Evolutionary conservation across 2,888 invertebrate species (phyloP).

Genomic region (Morinoia aosen): DNA sequence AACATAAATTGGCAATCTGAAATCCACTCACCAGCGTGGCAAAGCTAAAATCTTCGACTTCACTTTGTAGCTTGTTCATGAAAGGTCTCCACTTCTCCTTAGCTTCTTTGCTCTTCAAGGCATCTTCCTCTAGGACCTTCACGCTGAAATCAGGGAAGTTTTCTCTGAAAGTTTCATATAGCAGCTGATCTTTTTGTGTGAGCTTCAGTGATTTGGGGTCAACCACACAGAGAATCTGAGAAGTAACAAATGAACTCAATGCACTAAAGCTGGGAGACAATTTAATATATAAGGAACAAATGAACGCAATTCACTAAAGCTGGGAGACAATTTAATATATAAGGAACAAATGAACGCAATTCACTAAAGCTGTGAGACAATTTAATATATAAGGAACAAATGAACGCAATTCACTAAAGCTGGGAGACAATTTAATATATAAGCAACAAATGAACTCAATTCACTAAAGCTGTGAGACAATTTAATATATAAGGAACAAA

Average conservation of each 20-base stretch:
- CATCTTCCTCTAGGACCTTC: constrained; percentile 82
- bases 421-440: too few relatives aligned
- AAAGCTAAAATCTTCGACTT: constrained; percentile 94
- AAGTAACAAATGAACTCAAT: constrained; percentile 55
- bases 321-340: too few relatives aligned
- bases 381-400: too few relatives aligned
- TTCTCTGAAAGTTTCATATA: constrained; percentile 87
- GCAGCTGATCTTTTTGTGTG: constrained; percentile 80
- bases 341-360: too few relatives aligned
- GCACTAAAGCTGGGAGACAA: not conserved
- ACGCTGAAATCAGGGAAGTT: constrained; percentile 88
- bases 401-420: too few relatives aligned
- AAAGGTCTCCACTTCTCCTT: constrained; percentile 94
- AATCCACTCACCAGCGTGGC: constrained; percentile 80
- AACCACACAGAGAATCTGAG: constrained; percentile 87
- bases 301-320: too few relatives aligned
- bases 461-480: too few relatives aligned
- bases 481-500: too few relatives aligned
- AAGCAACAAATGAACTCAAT: too few relatives aligned
- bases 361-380: too few relatives aligned
- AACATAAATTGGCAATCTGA: not conserved
- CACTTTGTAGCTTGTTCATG: constrained; percentile 88
- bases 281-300: too few relatives aligned
- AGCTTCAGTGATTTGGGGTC: constrained; percentile 83
- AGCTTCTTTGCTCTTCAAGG: constrained; percentile 85